These are phyloP conservation scores for Potorous gilbertii DNA, from an alignment of 2,797 vertebrate genomes.

Conservation along the genomic window DNA sequence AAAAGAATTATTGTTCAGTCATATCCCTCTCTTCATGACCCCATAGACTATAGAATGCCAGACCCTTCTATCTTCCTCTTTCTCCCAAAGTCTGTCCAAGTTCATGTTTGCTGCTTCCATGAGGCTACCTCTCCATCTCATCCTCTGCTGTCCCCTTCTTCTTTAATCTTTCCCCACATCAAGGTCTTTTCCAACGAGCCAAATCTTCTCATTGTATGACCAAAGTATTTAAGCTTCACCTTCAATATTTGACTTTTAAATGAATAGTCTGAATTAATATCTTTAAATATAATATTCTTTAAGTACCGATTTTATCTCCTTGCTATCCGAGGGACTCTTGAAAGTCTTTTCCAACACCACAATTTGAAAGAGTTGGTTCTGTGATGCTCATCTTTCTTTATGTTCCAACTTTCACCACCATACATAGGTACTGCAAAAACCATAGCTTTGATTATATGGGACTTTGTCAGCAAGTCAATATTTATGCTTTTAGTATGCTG, in stretches of 20 bases:
- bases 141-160: neutral
- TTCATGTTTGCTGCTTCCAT: neutral
- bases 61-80: neutral
- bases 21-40: neutral
- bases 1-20: neutral
- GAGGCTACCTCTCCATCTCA: neutral
- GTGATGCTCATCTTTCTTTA: neutral
- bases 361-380: neutral
- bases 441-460: neutral
- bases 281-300: neutral
- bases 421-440: neutral
- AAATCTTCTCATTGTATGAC: neutral
- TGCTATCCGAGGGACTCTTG: neutral
- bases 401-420: neutral
- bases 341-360: neutral
- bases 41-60: neutral
- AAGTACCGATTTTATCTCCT: neutral
- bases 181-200: neutral
- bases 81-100: neutral
- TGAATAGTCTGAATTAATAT: neutral
- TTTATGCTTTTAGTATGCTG: neutral
- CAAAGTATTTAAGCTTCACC: neutral
- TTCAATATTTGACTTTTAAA: neutral
- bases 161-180: neutral
- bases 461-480: neutral